Conservation (phyloP, 2,888 invertebrate genomes). For the Phanerotoma sp. region DNA sequence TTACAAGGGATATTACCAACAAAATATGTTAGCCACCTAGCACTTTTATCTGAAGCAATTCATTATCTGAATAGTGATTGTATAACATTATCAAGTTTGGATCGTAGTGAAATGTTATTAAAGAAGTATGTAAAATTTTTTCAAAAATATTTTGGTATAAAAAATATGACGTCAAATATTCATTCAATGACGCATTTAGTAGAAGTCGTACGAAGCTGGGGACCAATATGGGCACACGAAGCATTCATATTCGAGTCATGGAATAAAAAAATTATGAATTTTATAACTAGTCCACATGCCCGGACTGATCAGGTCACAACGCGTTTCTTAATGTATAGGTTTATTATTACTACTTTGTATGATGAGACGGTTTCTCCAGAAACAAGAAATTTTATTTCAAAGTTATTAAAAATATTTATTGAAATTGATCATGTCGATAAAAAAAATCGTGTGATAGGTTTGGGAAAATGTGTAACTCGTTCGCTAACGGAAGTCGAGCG, state of each 20-base stretch:
- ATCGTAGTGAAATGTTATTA: slow-evolving; percentile 5
- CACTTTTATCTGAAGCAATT: slow-evolving; percentile 16
- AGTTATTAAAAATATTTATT: background rate
- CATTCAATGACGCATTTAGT: slow-evolving; percentile 18
- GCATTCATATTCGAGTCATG: slow-evolving; percentile 25
- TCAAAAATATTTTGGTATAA: slow-evolving; percentile 16
- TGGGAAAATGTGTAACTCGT: background rate
- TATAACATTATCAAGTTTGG: slow-evolving; percentile 9
- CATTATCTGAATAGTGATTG: slow-evolving; percentile 11
- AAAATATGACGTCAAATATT: slow-evolving; percentile 23
- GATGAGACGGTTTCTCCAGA: background rate
- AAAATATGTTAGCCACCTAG: slow-evolving; percentile 11
- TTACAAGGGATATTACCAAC: slow-evolving; percentile 3
- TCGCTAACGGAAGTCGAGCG: background rate
- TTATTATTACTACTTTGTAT: background rate
- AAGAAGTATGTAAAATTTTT: slow-evolving; percentile 6
- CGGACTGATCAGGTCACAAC: background rate
- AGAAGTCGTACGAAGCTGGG: slow-evolving; percentile 17
- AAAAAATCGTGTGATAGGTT: background rate
- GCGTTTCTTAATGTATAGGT: background rate
- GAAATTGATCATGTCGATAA: background rate
- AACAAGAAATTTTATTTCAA: background rate
- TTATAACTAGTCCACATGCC: background rate
- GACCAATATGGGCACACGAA: slow-evolving; percentile 18
- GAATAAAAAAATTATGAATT: slow-evolving; percentile 24